Percentiles rank a stretch among this genome's conserved stretches.
Conservation (phyloP, 2,113 vertebrate species). For the Rhegmatorhina hoffmannsi region DNA sequence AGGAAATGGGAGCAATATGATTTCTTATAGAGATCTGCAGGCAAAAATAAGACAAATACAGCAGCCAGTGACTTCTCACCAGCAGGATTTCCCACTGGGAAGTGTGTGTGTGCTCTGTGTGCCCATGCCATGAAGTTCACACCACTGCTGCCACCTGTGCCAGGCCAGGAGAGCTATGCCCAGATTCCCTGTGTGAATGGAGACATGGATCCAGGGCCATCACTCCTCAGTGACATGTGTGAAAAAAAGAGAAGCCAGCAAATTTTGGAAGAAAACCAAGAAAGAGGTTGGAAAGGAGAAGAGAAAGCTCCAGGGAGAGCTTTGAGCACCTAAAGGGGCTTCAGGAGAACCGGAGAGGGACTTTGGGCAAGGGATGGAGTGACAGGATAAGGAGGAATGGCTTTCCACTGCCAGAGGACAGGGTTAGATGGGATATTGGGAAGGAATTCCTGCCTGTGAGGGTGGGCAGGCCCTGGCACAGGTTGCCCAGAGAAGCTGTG, state of each 20-base stretch:
- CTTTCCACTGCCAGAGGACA: background rate
- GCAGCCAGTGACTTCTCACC: background rate
- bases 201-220: fast-evolving
- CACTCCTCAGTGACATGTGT: fast-evolving
- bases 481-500: background rate
- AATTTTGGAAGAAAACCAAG: background rate
- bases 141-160: background rate
- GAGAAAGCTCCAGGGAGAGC: background rate
- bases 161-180: background rate
- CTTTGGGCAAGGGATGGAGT: background rate
- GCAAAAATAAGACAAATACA: background rate
- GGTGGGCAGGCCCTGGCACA: fast-evolving
- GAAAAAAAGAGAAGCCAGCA: fast-evolving
- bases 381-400: background rate
- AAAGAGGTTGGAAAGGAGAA: background rate
- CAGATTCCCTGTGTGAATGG: fast-evolving
- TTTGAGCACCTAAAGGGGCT: background rate
- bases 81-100: background rate
- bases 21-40: background rate
- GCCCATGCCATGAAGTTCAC: background rate
- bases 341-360: background rate
- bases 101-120: fast-evolving
- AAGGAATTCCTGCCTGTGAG: fast-evolving
- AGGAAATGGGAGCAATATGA: fast-evolving
- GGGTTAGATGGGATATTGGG: background rate